Evolutionary conservation across 2,113 vertebrate genomes (phyloP).

Genomic region (Hyla sarda): DNA sequence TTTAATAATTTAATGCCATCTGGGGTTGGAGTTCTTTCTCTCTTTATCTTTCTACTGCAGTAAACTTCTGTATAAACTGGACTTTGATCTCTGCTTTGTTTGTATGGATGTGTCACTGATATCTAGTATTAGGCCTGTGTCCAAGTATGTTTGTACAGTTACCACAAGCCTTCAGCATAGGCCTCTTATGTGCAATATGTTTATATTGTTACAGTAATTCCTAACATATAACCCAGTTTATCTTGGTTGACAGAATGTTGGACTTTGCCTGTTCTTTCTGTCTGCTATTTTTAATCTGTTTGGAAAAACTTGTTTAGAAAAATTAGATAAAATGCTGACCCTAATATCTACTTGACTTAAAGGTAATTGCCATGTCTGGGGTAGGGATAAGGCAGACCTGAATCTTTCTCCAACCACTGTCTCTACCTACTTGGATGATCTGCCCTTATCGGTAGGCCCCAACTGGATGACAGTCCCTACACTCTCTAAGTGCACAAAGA

Average conservation of each 20-base stretch:
- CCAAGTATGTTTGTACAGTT: neutral
- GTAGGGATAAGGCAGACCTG: too few relatives aligned
- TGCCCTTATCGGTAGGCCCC: too few relatives aligned
- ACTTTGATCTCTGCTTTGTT: neutral
- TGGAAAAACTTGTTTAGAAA: neutral
- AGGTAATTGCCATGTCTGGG: too few relatives aligned
- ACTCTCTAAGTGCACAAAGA: too few relatives aligned
- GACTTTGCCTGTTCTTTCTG: slow-evolving; percentile 1
- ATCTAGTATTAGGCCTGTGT: neutral
- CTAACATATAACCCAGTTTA: neutral
- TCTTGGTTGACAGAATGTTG: neutral
- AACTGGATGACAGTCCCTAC: too few relatives aligned
- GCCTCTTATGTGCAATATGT: neutral
- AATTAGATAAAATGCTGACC: neutral
- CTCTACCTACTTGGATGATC: too few relatives aligned
- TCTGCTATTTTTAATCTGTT: neutral
- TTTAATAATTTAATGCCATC: neutral
- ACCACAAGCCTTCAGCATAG: neutral
- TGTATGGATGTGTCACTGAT: neutral
- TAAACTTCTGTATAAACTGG: neutral
- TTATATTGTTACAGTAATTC: neutral
- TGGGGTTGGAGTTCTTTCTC: neutral
- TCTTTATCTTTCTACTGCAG: neutral
- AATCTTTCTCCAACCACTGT: too few relatives aligned
- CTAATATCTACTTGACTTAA: too few relatives aligned